A percentile compares a stretch with the other conserved stretches of the same genome.
Conservation (phyloP, 2,888 invertebrate species). For the Ramazzottius varieornatus region DNA sequence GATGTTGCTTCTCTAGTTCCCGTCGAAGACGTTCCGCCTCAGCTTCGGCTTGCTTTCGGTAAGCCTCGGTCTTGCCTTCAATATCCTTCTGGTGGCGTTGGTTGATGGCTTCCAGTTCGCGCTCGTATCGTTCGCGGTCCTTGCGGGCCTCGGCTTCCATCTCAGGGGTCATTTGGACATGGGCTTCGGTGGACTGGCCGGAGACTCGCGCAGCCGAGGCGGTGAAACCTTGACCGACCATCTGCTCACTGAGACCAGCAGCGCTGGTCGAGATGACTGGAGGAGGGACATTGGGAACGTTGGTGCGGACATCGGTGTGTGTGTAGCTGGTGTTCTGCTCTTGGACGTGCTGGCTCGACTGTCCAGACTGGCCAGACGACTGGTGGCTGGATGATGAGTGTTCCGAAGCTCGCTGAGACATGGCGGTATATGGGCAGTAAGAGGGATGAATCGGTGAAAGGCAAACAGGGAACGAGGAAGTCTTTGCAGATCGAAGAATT, state of each 20-base stretch:
- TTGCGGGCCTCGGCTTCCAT: not conserved
- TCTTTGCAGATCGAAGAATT: no score
- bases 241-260: not conserved
- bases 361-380: no score
- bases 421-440: no score
- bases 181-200: not conserved
- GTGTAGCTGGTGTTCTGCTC: not conserved
- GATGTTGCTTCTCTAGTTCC: constrained; percentile 3
- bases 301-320: not conserved
- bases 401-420: no score
- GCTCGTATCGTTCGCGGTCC: not conserved
- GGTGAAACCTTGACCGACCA: not conserved
- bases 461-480: no score
- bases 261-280: not conserved
- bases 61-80: not conserved
- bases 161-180: not conserved
- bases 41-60: not conserved
- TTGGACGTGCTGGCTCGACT: no score
- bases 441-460: no score
- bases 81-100: not conserved
- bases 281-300: not conserved
- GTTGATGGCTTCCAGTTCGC: not conserved
- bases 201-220: not conserved
- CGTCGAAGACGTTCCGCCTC: not conserved
- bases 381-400: no score